Conservation (phyloP, 2,888 invertebrate genomes). For the Xylota sylvarum region DNA sequence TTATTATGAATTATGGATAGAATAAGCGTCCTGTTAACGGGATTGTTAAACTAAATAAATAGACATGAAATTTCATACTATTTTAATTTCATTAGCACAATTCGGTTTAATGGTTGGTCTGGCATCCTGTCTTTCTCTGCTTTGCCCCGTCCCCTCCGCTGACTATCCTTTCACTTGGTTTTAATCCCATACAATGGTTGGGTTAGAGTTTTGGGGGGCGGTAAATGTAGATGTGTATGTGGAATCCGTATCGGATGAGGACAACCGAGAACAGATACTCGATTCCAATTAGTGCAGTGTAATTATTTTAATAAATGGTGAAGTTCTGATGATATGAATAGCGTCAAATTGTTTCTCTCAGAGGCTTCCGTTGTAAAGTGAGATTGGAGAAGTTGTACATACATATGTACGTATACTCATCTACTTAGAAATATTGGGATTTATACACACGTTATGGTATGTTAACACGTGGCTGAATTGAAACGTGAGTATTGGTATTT, state of each 20-base stretch:
- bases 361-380: constrained; percentile 37
- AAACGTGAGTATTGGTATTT: neutral
- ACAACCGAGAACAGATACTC: constrained; percentile 64
- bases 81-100: constrained; percentile 78
- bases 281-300: constrained; percentile 72
- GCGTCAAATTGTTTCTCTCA: constrained; percentile 52
- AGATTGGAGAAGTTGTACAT: constrained; percentile 1
- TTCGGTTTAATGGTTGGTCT: constrained; percentile 69
- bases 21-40: constrained; percentile 77
- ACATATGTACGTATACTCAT: neutral
- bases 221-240: constrained; percentile 8
- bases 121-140: constrained; percentile 16
- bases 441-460: neutral
- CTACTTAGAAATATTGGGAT: neutral
- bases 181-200: constrained; percentile 3
- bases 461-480: neutral
- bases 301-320: constrained; percentile 76
- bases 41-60: constrained; percentile 77
- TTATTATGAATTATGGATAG: constrained; percentile 77
- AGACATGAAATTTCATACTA: constrained; percentile 77
- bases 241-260: constrained; percentile 33
- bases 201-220: constrained; percentile 16
- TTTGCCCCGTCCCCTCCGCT: neutral
- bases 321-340: constrained; percentile 59
- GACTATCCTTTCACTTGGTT: neutral